Evolutionary conservation across 2,888 invertebrate species (phyloP).

Genomic region (Cacoxenus indagator): DNA sequence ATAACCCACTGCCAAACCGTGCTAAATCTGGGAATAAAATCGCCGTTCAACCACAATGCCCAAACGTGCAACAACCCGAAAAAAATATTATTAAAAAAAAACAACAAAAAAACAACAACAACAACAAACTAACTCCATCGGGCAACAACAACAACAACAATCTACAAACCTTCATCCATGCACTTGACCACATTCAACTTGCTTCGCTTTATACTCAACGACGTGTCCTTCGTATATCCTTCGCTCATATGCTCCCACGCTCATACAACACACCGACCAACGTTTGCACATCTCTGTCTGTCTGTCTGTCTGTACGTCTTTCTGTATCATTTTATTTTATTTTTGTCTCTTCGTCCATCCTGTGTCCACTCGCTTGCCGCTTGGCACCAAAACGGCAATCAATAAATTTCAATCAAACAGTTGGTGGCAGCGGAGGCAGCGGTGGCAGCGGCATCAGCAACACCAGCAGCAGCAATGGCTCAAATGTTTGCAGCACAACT

Average conservation of each 20-base stretch:
- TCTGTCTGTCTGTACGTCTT: background rate
- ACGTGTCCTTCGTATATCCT: background rate
- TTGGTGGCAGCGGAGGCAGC: constrained; percentile 57
- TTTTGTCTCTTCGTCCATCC: background rate
- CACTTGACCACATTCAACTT: constrained; percentile 16
- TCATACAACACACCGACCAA: constrained; percentile 13
- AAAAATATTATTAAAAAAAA: too few relatives aligned
- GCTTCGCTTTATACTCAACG: background rate
- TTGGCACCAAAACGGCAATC: constrained; percentile 44
- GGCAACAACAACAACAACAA: background rate
- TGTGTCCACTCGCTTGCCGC: background rate
- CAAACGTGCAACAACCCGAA: constrained; percentile 16
- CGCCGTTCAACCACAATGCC: constrained; percentile 29
- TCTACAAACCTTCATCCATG: constrained; percentile 13
- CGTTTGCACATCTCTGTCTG: background rate
- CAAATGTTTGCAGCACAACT: constrained; percentile 52
- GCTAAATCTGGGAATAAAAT: constrained; percentile 13
- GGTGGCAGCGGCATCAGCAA: constrained; percentile 39
- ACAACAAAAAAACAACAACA: constrained; percentile 1
- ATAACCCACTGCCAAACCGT: constrained; percentile 10
- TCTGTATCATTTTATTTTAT: background rate
- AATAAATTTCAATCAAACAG: constrained; percentile 66
- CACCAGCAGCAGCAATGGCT: constrained; percentile 57
- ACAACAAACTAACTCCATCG: too few relatives aligned
- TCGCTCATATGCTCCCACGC: constrained; percentile 21